Evolutionary conservation across 2,797 vertebrate genomes (phyloP).

Genomic region (Threskiornis aethiopicus): DNA sequence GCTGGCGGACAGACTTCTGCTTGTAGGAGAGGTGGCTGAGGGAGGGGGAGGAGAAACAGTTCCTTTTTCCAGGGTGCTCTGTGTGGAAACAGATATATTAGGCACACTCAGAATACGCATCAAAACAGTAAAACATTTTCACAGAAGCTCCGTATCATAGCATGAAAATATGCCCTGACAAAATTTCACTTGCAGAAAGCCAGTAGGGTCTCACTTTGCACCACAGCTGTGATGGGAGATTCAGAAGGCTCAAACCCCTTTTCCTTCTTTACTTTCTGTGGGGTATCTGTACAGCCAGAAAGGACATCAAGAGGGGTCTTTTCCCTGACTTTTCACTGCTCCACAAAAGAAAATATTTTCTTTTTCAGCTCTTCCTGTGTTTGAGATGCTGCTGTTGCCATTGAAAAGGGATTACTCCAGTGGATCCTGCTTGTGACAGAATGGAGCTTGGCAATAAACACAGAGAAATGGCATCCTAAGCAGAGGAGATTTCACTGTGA

Average conservation of each 20-base stretch:
- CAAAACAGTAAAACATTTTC: background rate
- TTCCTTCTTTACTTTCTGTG: background rate
- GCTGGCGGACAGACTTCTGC: background rate
- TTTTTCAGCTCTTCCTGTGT: background rate
- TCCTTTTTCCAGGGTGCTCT: background rate
- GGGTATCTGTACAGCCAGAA: background rate
- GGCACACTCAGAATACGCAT: background rate
- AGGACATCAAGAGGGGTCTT: background rate
- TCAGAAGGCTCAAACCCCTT: background rate
- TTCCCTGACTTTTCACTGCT: background rate
- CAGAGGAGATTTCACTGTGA: background rate
- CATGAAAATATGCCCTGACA: background rate
- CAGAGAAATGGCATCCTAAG: background rate
- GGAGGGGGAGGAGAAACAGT: background rate
- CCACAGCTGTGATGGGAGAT: background rate
- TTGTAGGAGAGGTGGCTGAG: background rate
- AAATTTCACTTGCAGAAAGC: background rate
- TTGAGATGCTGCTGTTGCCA: background rate
- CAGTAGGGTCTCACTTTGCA: background rate
- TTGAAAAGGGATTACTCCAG: background rate
- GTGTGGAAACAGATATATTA: background rate
- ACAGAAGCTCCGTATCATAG: background rate
- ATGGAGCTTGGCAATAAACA: background rate
- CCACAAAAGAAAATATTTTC: background rate
- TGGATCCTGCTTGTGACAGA: background rate